These are phyloP conservation scores for Prochilodus magdalenae DNA, from an alignment of 2,113 vertebrate species.

Conservation along the genomic window DNA sequence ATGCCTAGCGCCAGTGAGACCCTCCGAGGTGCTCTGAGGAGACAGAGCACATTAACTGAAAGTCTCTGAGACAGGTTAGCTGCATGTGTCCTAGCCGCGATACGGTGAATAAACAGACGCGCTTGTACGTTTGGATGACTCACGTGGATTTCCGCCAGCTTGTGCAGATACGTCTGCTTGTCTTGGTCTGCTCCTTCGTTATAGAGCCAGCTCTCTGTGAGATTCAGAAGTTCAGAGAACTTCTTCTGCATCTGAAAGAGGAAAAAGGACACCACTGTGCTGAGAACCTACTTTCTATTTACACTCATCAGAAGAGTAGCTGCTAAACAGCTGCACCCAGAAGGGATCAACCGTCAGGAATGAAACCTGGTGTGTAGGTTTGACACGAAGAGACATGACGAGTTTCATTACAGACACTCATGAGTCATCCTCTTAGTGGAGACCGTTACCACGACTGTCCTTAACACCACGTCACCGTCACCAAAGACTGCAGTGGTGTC, in stretches of 20 bases:
- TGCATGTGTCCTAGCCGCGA: background rate
- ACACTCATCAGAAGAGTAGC: no score
- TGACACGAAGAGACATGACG: no score
- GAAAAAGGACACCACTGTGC: background rate
- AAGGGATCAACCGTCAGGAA: no score
- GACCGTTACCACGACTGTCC: no score
- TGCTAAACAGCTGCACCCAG: no score
- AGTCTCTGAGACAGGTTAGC: background rate
- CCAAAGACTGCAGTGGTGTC: no score
- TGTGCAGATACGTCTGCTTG: conserved; percentile 81
- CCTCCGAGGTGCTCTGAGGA: background rate
- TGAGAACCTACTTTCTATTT: background rate
- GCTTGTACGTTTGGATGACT: conserved; percentile 2
- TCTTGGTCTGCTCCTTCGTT: conserved; percentile 83
- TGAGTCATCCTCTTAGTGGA: no score
- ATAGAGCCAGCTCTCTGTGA: conserved; percentile 83
- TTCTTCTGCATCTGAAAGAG: conserved; percentile 70
- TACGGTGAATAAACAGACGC: background rate
- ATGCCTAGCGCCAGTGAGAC: background rate
- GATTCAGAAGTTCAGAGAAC: conserved; percentile 74
- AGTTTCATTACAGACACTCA: no score
- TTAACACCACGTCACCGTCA: no score
- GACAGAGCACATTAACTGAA: conserved; percentile 17
- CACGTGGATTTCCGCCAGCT: conserved; percentile 80
- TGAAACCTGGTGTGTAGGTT: no score